Percentiles rank a stretch among this genome's conserved stretches.
These are phyloP conservation scores for Pagrus major DNA, from an alignment of 2,113 vertebrate species.

Conservation along the genomic window DNA sequence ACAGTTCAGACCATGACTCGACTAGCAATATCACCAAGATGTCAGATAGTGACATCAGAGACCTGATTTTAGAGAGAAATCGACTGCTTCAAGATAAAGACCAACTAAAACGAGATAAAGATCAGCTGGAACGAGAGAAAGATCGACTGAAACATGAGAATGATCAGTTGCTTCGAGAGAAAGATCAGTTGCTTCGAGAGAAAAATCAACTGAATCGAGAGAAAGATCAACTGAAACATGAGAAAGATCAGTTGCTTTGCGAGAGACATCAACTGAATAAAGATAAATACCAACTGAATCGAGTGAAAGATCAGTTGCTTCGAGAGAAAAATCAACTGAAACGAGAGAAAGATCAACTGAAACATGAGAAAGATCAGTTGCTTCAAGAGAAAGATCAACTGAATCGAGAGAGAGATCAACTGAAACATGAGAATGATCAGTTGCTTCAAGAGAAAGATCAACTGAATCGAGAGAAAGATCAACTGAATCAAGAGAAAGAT, in stretches of 20 bases:
- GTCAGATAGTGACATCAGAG: not conserved
- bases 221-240: not conserved
- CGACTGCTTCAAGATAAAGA: not conserved
- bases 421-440: not conserved
- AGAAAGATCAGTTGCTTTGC: not conserved
- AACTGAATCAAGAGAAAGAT: not conserved
- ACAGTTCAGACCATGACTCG: not conserved
- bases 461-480: not conserved
- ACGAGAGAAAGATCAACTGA: no score
- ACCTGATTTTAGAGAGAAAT: not conserved
- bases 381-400: not conserved
- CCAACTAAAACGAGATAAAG: not conserved
- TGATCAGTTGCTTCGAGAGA: not conserved
- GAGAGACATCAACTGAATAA: not conserved
- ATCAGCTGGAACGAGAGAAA: not conserved
- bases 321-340: not conserved
- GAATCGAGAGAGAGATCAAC: not conserved
- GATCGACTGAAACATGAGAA: not conserved
- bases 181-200: not conserved
- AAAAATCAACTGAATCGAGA: not conserved
- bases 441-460: not conserved
- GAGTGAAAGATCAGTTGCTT: not conserved
- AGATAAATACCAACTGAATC: not conserved
- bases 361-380: not conserved
- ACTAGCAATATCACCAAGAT: not conserved